Evolutionary conservation across 1,140 invertebrate species (phyloP).

Genomic region (Dreissena rostriformis): DNA sequence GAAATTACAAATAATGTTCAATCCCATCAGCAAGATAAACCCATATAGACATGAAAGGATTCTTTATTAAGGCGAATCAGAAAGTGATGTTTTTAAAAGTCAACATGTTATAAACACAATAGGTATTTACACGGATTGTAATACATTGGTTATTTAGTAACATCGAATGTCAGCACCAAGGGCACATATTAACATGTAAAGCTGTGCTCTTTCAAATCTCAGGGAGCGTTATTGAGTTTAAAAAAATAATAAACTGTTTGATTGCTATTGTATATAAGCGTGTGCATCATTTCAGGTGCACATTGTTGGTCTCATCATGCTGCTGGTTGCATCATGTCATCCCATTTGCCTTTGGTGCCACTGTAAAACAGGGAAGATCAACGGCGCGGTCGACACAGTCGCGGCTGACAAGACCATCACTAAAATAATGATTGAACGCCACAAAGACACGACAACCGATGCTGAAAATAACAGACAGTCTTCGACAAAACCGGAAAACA

Average conservation of each 20-base stretch:
- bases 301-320: conserved; percentile 1
- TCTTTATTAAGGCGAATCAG: background rate
- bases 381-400: background rate
- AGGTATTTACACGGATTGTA: too few relatives aligned
- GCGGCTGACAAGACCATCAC: conserved; percentile 9
- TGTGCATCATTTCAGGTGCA: background rate
- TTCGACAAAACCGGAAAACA: too few relatives aligned
- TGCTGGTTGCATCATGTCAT: conserved; percentile 11
- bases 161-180: background rate
- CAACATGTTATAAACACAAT: too few relatives aligned
- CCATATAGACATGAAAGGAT: background rate
- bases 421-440: conserved; percentile 20
- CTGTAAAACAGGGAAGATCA: conserved; percentile 18
- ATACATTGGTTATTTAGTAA: background rate
- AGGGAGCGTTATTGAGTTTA: too few relatives aligned
- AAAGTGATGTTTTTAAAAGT: too few relatives aligned
- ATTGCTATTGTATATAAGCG: background rate
- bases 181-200: too few relatives aligned
- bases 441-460: too few relatives aligned
- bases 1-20: background rate
- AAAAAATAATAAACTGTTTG: too few relatives aligned
- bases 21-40: background rate
- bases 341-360: conserved; percentile 44
- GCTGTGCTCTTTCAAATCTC: too few relatives aligned
- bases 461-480: too few relatives aligned